Conservation (phyloP, 2,797 vertebrate species). For the Cossypha heuglini region DNA sequence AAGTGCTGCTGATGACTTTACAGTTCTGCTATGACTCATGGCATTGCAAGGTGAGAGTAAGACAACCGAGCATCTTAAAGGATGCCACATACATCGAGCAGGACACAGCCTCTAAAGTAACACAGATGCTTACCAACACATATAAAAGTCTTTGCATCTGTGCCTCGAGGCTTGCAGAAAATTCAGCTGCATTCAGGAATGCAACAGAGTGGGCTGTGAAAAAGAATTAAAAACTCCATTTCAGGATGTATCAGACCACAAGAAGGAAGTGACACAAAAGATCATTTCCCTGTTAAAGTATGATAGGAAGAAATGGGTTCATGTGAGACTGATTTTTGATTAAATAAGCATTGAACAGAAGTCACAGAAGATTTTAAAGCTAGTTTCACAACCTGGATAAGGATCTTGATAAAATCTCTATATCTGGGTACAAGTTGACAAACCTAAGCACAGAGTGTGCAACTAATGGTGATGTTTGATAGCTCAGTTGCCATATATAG, state of each 20-base stretch:
- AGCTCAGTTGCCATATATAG: not conserved
- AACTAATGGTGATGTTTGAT: not conserved
- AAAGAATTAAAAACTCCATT: not conserved
- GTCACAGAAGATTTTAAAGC: not conserved
- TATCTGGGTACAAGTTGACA: not conserved
- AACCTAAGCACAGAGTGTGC: not conserved
- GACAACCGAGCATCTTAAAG: not conserved
- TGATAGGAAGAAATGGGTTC: not conserved
- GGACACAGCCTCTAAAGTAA: not conserved
- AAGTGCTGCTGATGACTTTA: not conserved
- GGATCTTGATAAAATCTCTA: not conserved
- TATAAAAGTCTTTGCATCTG: not conserved
- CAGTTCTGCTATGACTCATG: not conserved
- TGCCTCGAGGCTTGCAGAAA: not conserved
- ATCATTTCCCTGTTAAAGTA: not conserved
- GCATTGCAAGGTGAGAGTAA: not conserved
- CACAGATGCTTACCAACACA: not conserved
- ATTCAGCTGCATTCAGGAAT: not conserved
- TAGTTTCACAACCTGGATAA: not conserved
- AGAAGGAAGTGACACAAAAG: not conserved
- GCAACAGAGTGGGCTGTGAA: rapidly evolving
- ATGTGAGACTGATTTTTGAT: not conserved
- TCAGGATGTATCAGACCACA: not conserved
- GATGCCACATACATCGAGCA: not conserved
- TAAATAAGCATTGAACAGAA: not conserved